Base-by-base conservation (phyloP, 2,113 vertebrate species). In the Ophthalmolycus amberensis region DNA sequence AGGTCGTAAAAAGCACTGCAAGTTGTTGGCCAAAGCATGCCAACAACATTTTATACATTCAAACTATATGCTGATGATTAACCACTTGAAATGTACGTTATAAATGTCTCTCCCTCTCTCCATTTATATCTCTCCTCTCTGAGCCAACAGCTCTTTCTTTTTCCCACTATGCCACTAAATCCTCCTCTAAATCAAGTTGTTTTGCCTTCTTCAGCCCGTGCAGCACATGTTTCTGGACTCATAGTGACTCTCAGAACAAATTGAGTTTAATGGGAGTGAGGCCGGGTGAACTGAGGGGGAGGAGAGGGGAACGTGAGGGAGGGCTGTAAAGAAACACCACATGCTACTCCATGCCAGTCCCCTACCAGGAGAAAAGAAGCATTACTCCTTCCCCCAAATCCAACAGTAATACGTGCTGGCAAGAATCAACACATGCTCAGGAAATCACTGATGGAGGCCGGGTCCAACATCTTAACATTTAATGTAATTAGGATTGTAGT, bases 211-310 rank as follows among this genome's bases (percentile, higher is more conserved):
- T 77, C 27, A 74, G 59, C 52, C 58, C 42, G 5, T 34, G 25
- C 62, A 71, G 71, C 77, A 84, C 69, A 80, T 90, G 83, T 80
- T 88, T 81, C 73, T 63, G 78, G 79, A 79, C 75, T 60, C 84
- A 58, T 5, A 77, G 79, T 18, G 18, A 82, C 68, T 83, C 88
- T 81, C 85, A 87, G 81, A 87, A 90, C 79, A 93, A 93, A 92
- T 92, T 91, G 87, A 78, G 60, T 90, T 89, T 93, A 93, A 92
- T 89, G 82, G 84, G 87, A 87, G 88, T 81, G 84, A 91, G 89
- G 84, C 34, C 29, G 88, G 84, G 83, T 82, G 77, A 89, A 66
- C 37, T 2, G 37, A 58, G 62, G 52, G 44, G 77, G 40, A 32
- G n/a, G 37, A 42, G 68, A 66, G 34, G 63, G 56, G 34, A 32